These are phyloP conservation scores for Coracias cyanogaster DNA, from an alignment of 2,797 vertebrate species.

Conservation along the genomic window DNA sequence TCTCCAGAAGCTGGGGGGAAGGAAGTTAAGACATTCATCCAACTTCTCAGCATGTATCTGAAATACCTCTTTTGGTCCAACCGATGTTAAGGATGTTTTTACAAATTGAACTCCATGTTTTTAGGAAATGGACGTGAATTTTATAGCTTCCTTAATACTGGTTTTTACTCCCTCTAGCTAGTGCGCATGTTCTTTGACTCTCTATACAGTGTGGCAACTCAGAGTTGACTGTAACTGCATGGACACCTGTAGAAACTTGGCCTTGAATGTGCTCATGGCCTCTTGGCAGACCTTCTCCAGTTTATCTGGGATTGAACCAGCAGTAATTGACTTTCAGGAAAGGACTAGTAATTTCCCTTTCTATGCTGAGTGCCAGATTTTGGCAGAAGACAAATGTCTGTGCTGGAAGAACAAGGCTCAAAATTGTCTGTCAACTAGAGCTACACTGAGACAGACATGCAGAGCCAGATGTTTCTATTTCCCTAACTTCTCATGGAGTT, in stretches of 20 bases:
- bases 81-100: not conserved
- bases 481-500: not conserved
- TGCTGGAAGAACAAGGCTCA: not conserved
- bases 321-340: constrained; percentile 32
- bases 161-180: not conserved
- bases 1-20: not conserved
- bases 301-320: constrained; percentile 37
- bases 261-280: not conserved
- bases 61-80: constrained; percentile 25
- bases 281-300: constrained; percentile 25
- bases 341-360: constrained; percentile 38
- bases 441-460: not conserved
- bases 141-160: constrained; percentile 28
- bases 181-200: accelerated
- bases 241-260: constrained; percentile 62
- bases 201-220: not conserved
- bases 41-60: constrained; percentile 9
- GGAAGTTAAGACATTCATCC: constrained; percentile 34
- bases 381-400: constrained; percentile 3
- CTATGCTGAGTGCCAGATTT: not conserved
- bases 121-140: constrained; percentile 17
- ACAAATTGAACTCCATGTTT: not conserved
- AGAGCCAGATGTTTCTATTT: not conserved
- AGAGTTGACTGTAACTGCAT: not conserved
- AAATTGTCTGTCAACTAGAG: not conserved